Conservation (phyloP, 2,797 vertebrate genomes). For the Halcyon leucocephala region DNA sequence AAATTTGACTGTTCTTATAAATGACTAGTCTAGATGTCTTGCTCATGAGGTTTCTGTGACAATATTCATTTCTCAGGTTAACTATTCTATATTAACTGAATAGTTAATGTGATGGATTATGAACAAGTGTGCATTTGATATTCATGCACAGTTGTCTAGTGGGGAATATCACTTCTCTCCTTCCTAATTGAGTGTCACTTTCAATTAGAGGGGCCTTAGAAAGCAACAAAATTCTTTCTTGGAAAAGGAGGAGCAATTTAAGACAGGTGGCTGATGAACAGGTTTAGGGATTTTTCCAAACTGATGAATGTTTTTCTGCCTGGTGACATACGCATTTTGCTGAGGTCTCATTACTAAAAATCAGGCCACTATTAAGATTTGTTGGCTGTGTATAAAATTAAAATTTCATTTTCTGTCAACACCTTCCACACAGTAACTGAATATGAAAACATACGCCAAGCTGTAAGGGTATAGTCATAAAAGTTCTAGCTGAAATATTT, state of each 20-base stretch:
- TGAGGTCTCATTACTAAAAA: slow-evolving; percentile 73
- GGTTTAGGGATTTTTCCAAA: slow-evolving; percentile 73
- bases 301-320: slow-evolving; percentile 60
- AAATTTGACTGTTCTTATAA: background rate
- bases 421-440: slow-evolving; percentile 63
- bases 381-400: slow-evolving; percentile 69
- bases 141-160: slow-evolving; percentile 60
- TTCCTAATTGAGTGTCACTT: slow-evolving; percentile 47
- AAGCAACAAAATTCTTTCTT: slow-evolving; percentile 52
- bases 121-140: slow-evolving; percentile 61
- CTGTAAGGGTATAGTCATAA: slow-evolving; percentile 21
- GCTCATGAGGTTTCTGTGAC: background rate
- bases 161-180: slow-evolving; percentile 51
- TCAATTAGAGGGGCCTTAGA: slow-evolving; percentile 29
- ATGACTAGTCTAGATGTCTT: background rate
- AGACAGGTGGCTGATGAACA: slow-evolving; percentile 71
- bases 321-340: slow-evolving; percentile 62
- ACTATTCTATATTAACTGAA: slow-evolving; percentile 54
- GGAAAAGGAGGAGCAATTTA: slow-evolving; percentile 52
- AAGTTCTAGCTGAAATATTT: slow-evolving; percentile 20
- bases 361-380: slow-evolving; percentile 69
- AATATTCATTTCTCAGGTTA: slow-evolving; percentile 64
- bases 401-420: slow-evolving; percentile 74
- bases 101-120: slow-evolving; percentile 58
- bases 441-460: slow-evolving; percentile 63